Conservation (phyloP, 1,140 invertebrate species). For the Meloidogyne hapla region DNA sequence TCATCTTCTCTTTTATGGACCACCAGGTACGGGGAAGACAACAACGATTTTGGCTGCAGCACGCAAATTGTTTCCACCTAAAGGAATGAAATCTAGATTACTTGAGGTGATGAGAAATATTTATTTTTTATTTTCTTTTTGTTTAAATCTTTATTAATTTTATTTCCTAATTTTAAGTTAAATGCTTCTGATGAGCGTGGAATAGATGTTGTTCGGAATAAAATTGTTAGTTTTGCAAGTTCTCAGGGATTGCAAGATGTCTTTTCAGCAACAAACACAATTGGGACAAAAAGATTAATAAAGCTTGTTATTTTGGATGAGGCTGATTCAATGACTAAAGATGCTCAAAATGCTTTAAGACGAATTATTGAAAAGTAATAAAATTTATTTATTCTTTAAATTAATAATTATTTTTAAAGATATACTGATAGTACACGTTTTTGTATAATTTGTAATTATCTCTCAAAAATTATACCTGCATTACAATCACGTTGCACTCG, state of each 20-base stretch:
- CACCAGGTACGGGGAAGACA: conserved; percentile 96
- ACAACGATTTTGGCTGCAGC: conserved; percentile 96
- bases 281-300: conserved; percentile 71
- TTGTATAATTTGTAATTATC: conserved; percentile 97
- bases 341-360: conserved; percentile 95
- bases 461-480: conserved; percentile 96
- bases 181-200: conserved; percentile 99
- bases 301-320: conserved; percentile 98
- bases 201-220: conserved; percentile 89
- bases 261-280: background rate
- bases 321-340: conserved; percentile 99
- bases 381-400: conserved; percentile 66
- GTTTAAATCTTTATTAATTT: too few relatives aligned
- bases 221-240: conserved; percentile 95
- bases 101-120: conserved; percentile 62
- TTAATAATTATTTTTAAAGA: conserved; percentile 88
- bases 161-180: conserved; percentile 81
- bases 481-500: conserved; percentile 94
- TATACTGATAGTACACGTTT: conserved; percentile 97
- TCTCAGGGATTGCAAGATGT: conserved; percentile 83
- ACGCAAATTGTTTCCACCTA: conserved; percentile 82
- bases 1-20: conserved; percentile 95
- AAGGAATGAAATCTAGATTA: conserved; percentile 84
- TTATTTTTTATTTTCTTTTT: too few relatives aligned
- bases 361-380: conserved; percentile 73